Evolutionary conservation across 2,113 vertebrate genomes (phyloP).

Genomic region (Chrysemys picta): DNA sequence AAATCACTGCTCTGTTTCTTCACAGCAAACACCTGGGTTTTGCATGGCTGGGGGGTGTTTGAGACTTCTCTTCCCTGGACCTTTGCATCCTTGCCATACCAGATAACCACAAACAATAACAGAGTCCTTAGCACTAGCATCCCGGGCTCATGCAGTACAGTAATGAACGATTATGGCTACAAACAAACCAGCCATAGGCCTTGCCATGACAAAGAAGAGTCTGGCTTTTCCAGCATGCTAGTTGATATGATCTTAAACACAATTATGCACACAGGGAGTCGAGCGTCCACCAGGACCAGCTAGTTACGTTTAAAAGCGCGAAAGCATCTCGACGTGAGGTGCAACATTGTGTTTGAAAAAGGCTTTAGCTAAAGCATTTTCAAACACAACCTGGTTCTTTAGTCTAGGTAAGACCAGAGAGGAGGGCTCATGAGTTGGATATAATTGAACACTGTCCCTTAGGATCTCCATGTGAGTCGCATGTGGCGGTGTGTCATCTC

Average conservation of each 20-base stretch:
- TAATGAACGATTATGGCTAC: accelerated
- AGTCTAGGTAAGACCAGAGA: background rate
- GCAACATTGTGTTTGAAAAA: too few relatives aligned
- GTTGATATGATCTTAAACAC: background rate
- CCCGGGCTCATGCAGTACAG: accelerated
- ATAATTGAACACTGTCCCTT: background rate
- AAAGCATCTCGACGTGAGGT: too few relatives aligned
- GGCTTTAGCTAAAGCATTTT: background rate
- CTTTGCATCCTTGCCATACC: background rate
- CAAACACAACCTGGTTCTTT: background rate
- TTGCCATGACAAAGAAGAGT: accelerated
- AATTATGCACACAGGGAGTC: accelerated
- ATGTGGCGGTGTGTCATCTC: background rate
- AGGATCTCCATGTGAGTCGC: background rate
- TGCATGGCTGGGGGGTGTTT: background rate
- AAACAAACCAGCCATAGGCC: background rate
- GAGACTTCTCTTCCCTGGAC: accelerated
- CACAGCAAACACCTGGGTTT: background rate
- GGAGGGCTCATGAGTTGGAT: background rate
- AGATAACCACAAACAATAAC: background rate
- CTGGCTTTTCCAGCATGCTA: accelerated
- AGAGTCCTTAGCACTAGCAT: background rate
- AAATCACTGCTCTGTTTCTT: background rate
- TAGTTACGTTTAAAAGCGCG: background rate
- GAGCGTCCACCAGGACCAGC: background rate